Base-by-base conservation (phyloP, 2,113 vertebrate genomes). In the Nothocercus julius region DNA sequence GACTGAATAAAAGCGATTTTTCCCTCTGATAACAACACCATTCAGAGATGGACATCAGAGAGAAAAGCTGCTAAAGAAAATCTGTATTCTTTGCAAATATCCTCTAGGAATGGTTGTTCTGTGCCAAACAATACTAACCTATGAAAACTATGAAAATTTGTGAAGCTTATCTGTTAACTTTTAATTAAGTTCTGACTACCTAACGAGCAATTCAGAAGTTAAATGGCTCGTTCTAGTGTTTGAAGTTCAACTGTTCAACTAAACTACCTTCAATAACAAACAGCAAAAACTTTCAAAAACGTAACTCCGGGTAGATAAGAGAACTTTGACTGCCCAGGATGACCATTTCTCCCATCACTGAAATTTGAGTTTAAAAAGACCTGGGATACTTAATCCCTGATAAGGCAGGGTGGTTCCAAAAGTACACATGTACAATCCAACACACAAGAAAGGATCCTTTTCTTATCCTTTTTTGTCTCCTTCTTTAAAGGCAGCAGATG, bases 101-200 rank as follows among this genome's bases (percentile, higher is more conserved):
- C 4, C 17, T 86, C 36, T 49, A 66, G 32, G 69, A 72, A 44
- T 13, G 7, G 15, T 24, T 59, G 11, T 61, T 63, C 53, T 85
- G 12, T 22, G 58, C 70, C 42, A 72, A 78, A 4, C 21, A 66
- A 24, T 56, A 86, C 21, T n/a, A 49, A 59, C 2, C 22, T 18
- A 34, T 5, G 25, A 1, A 7, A 59, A 2, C 22, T 18, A 34
- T 5, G 25, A 1, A 7, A 49, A 25, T n/a, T 45, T n/a, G 20
- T 75, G 8, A 63, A 18, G 28, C 22, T 84, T 53, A 42, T 20
- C 11, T n/a, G n/a, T 45, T 59, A 72, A 53, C 30, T 45, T 78
- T 28, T 17, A 53, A 68, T 49, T 44, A 72, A 51, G 47, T 18
- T 72, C 53, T 38, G 34, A 53, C 25, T 30, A 38, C n/a, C 49